A percentile compares a stretch with the other conserved stretches of the same genome.
phyloP scores from a whole-genome alignment of 2,888 invertebrate genomes.

The Agrilus cyanescens region DNA sequence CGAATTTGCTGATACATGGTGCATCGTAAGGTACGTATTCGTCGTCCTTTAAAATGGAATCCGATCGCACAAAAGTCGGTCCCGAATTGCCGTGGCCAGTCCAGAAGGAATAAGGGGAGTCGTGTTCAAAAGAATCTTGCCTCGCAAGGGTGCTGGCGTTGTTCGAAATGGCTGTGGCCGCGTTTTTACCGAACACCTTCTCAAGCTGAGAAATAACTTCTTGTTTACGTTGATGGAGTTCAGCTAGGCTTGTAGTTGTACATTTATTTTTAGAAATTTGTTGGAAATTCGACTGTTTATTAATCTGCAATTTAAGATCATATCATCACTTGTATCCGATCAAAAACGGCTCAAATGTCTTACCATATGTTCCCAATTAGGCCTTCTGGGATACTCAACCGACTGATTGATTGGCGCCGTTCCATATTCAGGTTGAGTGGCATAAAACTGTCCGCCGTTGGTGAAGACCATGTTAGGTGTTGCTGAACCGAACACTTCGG shows the following conservation, averaged over 20 bases:
- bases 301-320: constrained; percentile 5
- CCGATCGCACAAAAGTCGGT: constrained; percentile 39
- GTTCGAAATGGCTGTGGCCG: constrained; percentile 33
- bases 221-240: constrained; percentile 47
- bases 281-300: constrained; percentile 23
- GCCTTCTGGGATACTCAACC: constrained; percentile 15
- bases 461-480: constrained; percentile 25
- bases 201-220: constrained; percentile 50
- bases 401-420: constrained; percentile 21
- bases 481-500: constrained; percentile 28
- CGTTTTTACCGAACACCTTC: constrained; percentile 43
- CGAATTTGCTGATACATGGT: constrained; percentile 53
- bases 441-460: constrained; percentile 29
- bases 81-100: constrained; percentile 24
- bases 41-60: constrained; percentile 47
- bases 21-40: constrained; percentile 57
- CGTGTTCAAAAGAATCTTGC: constrained; percentile 28
- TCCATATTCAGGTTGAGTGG: constrained; percentile 27
- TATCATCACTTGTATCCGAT: neutral
- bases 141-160: constrained; percentile 32
- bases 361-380: constrained; percentile 26
- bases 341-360: constrained; percentile 8
- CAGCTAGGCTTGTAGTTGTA: constrained; percentile 42
- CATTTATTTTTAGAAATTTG: constrained; percentile 22
- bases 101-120: constrained; percentile 33